Evolutionary conservation across 2,113 vertebrate genomes (phyloP).

Genomic region (Nicator chloris): DNA sequence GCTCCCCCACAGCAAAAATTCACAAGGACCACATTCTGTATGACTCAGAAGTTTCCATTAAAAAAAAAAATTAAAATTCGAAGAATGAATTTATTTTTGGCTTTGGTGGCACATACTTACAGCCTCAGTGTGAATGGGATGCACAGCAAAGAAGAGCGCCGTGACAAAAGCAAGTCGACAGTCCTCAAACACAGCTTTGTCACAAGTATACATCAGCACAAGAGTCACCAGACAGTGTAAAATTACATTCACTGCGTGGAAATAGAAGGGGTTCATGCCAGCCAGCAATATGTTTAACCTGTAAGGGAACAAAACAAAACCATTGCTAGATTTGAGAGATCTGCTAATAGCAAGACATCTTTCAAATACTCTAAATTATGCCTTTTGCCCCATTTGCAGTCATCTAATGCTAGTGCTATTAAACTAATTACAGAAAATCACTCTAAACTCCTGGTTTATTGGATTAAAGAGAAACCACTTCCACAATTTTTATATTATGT

Average conservation of each 20-base stretch:
- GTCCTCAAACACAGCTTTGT: constrained; percentile 83
- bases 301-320: neutral
- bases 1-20: neutral
- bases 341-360: neutral
- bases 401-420: neutral
- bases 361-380: neutral
- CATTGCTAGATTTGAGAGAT: neutral
- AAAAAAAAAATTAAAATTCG: neutral
- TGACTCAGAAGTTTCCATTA: neutral
- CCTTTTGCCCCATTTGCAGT: neutral
- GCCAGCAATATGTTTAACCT: constrained; percentile 90
- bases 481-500: neutral
- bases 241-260: constrained; percentile 87
- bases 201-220: constrained; percentile 87
- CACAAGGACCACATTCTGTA: neutral
- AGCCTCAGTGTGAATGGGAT: constrained; percentile 95
- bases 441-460: neutral
- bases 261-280: constrained; percentile 90
- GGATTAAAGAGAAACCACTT: neutral
- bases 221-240: constrained; percentile 87
- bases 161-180: constrained; percentile 81
- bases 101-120: constrained; percentile 78
- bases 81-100: neutral
- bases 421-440: neutral
- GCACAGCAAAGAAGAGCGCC: constrained; percentile 88